Base-by-base conservation (phyloP, 1,140 invertebrate species). In the Aphidius gifuensis region DNA sequence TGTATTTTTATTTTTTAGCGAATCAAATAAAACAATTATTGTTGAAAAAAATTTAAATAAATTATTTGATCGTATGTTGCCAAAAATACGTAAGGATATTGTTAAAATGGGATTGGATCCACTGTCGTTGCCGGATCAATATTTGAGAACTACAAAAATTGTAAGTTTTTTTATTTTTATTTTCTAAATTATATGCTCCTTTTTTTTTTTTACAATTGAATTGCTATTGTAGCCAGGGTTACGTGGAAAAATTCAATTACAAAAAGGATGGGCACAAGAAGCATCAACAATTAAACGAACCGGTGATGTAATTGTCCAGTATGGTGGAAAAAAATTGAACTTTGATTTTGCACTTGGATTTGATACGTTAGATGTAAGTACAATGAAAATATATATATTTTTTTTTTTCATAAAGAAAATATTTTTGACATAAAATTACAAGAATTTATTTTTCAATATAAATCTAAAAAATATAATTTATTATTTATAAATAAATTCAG, bases 301-400 rank as follows among this genome's bases (percentile, higher is more conserved):
- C 1, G 54, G 60, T 0, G 46, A 62, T 3, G 57, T 66, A 4
- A 39, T 42, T 8, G 6, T 66, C 4, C 42, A 16, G 3, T 71
- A 68, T 45, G n/a, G 32, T 3, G 32, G 69, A 2, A 66, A 64
- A 38, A 11, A 38, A 8, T 2, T 71, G 0, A 54, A 42, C 0
- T 3, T 71, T 4, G 65, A 75, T 55, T 21, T 66, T 5, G 59
- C 47, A 42, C n/a, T 76, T 3, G 66, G 64, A 59, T 73, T 69
- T 57, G 46, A 73, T 1, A 11, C 58, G 7, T 49, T 73, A 3
- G 48, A 61, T 3, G 74, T 74, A 64, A 71, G 68, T 23, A n/a
- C n/a, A n/a, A 23, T 23, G 3, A 2, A 23, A 23, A 23, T 23
- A 23, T 2, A 23, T n/a, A n/a, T n/a, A n/a, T n/a, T n/a, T n/a